Base-by-base conservation (phyloP, 1,140 invertebrate species). In the Galleria mellonella region DNA sequence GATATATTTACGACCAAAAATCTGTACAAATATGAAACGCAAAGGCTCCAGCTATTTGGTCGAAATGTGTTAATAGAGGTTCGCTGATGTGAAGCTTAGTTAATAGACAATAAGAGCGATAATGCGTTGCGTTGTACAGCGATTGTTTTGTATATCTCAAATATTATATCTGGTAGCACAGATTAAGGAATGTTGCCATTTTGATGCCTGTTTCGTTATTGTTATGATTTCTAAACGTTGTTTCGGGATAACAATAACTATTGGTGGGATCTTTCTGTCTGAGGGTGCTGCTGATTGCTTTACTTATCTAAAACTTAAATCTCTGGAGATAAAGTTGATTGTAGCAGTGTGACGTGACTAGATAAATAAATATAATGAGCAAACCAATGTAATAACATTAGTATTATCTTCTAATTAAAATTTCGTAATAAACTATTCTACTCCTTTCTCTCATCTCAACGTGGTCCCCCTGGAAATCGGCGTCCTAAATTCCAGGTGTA, bases 141-240 rank as follows among this genome's bases (percentile, higher is more conserved):
- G 40, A 37, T 50, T 50, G 38, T 33, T 23, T 55, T 43, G 30
- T 46, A 44, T 38, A 51, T 30, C 45, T 50, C 43, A 48, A 62
- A 59, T 62, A 62, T 62, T 50, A 62, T 66, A 59, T 59, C 57
- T 59, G 59, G 54, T 55, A 58, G 52, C 51, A 41, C 46, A 59
- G 68, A 64, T 72, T 72, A 72, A 49, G 56, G 51, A 62, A 63
- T 52, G 59, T 53, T 56, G 45, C 53, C 47, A 43, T 52, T 61
- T 55, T 57, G 36, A 46, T 55, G 56, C 51, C 55, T 55, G 53
- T 54, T 53, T 46, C 37, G 38, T 63, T 63, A 46, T 53, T 45
- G 45, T 47, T 47, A 47, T 39, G 29, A 13, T 28, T 46, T 12
- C 7, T 12, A 10, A 29, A 10, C 8, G 12, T 5, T 43, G 23